Conservation (phyloP, 2,113 vertebrate species). For the Barnardius zonarius region DNA sequence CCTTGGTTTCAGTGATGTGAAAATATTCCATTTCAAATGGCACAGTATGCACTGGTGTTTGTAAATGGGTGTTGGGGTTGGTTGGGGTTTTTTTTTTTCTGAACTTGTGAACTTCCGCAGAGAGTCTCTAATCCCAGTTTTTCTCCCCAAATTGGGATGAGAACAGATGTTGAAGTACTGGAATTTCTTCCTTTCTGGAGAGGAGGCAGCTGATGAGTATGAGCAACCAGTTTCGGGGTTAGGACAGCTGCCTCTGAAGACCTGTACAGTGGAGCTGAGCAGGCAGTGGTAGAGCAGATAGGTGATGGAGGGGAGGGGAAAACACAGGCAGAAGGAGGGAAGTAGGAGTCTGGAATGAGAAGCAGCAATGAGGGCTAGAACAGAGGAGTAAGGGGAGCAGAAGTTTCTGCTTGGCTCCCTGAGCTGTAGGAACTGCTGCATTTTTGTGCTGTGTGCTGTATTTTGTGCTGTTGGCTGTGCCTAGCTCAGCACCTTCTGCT, state of each 20-base stretch:
- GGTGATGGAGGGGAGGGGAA: neutral
- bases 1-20: slow-evolving; percentile 45
- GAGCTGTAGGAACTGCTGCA: neutral
- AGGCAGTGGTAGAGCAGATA: neutral
- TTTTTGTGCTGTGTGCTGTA: neutral
- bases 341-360: neutral
- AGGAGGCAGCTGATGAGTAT: neutral
- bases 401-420: neutral
- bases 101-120: slow-evolving; percentile 43
- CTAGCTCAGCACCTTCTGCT: neutral
- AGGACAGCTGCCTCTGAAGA: neutral
- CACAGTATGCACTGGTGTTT: neutral
- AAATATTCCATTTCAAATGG: slow-evolving; percentile 43
- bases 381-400: neutral
- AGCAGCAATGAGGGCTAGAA: neutral
- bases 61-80: neutral
- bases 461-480: neutral
- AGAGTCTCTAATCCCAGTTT: slow-evolving; percentile 24
- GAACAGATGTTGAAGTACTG: slow-evolving; percentile 35
- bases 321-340: neutral
- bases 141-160: neutral
- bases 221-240: slow-evolving; percentile 13
- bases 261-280: neutral
- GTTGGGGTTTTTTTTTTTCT: neutral
- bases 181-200: slow-evolving; percentile 21